Evolutionary conservation across 2,797 vertebrate genomes (phyloP), one percentile per base, ranked within the genome.

Genomic region (Crax fasciolata): DNA sequence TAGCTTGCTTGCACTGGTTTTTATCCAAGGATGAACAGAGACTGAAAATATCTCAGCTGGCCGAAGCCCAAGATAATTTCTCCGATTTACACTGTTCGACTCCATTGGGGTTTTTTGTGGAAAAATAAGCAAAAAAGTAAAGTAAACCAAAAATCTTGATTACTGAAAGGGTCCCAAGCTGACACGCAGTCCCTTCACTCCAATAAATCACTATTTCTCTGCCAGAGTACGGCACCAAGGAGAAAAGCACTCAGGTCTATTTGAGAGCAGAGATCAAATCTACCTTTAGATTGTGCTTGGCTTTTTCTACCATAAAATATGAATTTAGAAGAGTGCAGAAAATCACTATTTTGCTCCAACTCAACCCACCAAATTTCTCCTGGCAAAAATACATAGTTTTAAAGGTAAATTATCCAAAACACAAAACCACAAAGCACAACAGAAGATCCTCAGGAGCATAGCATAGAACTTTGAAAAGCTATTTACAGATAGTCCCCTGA

Each of bases 21-120:
- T 94, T 74, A 91, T 97, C 96, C 96, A 93, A 97, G 89, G 93
- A 97, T 93, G 78, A 96, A 90, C 70, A 96, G 82, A 51, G 87
- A 94, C 93, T 95, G 91, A 95, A 97, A 97, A 94, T 95, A 95
- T 97, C 90, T 84, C 48, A 85, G 48, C 90, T 97, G 96, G 96
- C 97, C 82, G 95, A 73, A 90, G 51, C 28, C 95, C 95, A 97
- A 90, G 94, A 92, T 95, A 94, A 94, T 89, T 95, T 93, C 82
- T 96, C 83, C 94, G 95, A 90, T 96, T 96, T 97, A 92, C 93
- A 82, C 87, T 91, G 85, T 93, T 94, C 24, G 2, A 77, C 84
- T 96, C 93, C 66, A 23, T 0, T 10, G 7, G 89, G 84, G 61
- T 82, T 94, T 94, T 63, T n/a, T 72, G 82, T 59, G 93, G 89